Evolutionary conservation across 1,140 invertebrate species (phyloP), one percentile per base, ranked within the genome.

Genomic region (Marisa cornuarietis): DNA sequence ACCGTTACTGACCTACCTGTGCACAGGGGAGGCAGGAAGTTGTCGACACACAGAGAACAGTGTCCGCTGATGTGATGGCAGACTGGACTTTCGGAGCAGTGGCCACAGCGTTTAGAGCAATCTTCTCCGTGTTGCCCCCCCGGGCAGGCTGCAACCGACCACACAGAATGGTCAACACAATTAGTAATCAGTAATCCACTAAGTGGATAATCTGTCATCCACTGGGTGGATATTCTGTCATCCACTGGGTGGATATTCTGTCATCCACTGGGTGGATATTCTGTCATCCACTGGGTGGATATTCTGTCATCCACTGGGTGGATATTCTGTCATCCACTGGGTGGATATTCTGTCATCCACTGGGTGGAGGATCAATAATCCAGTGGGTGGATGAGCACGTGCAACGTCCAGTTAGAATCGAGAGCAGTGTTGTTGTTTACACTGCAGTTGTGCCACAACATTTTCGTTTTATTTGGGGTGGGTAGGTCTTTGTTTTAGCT

Each of bases 11-110:
- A 72, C 71, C 18, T 1, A 74, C 72, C 72, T 62, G 9, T 7
- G 24, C 72, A 74, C 24, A 61, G 54, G 1, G 72, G 72, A 52
- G 42, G 54, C 42, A 26, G 24, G 0, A 52, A 61, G 72, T 74
- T 74, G 52, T 74, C 72, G 4, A 1, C 22, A 20, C 72, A 74
- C 9, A n/a, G 51, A 16, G n/a, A 14, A 31, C 72, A 74, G 52
- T 61, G 62, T 54, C 72, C 72, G 72, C 52, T 62, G 11, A 74
- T 52, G 18, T 3, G 72, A 20, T 74, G 13, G 31, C 72, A 74
- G 0, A 8, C 72, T 13, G 14, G 0, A 18, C 18, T n/a, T 4
- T 52, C 24, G 9, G 18, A 22, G 24, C 72, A 74, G 62, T 31
- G 62, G 11, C 72, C 72, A 31, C 72, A 74, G 10, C 0, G 18